Conservation (phyloP, 2,113 vertebrate species). For the Campylomormyrus numenius region DNA sequence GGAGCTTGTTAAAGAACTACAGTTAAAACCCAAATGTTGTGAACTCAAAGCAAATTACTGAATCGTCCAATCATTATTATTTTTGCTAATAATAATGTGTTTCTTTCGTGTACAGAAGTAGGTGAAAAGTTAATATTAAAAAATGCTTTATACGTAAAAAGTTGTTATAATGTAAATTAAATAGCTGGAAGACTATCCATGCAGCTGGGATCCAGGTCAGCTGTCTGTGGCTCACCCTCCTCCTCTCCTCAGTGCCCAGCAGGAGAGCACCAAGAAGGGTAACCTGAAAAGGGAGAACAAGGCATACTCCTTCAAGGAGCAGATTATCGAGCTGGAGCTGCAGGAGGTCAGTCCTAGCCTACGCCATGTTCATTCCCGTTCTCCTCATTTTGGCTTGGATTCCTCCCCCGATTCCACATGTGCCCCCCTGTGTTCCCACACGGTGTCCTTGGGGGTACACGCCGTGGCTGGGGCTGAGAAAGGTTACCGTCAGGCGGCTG, state of each 20-base stretch:
- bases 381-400: background rate
- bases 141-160: background rate
- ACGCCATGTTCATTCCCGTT: background rate
- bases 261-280: conserved; percentile 84
- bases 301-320: conserved; percentile 95
- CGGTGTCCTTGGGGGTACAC: background rate
- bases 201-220: background rate
- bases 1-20: background rate
- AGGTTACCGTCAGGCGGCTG: background rate
- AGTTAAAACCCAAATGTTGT: background rate
- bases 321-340: conserved; percentile 94
- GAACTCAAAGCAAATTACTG: background rate
- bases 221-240: background rate
- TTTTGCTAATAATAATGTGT: background rate
- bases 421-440: background rate
- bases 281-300: conserved; percentile 98
- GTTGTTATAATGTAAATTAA: background rate
- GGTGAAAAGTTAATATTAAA: background rate
- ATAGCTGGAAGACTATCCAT: background rate
- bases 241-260: conserved; percentile 70
- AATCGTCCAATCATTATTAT: background rate
- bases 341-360: conserved; percentile 73
- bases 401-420: background rate
- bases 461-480: background rate
- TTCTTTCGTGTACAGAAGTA: background rate